Conservation (phyloP, 2,113 vertebrate genomes). For the Seriola rivoliana region DNA sequence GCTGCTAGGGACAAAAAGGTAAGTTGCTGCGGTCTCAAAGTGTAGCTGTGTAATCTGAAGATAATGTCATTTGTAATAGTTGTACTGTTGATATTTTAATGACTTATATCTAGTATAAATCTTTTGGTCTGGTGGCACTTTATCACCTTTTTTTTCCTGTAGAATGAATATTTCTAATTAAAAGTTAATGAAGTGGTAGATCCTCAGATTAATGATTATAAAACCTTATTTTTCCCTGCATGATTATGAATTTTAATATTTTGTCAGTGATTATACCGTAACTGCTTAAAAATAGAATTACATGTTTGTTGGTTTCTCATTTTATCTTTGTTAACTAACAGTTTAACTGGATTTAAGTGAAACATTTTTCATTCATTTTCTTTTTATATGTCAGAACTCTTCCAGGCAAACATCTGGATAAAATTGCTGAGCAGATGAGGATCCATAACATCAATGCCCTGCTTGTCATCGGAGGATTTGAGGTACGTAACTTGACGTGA, state of each 20-base stretch:
- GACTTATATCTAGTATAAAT: not conserved
- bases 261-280: no score
- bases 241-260: not conserved
- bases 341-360: no score
- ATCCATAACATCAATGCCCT: conserved; percentile 90
- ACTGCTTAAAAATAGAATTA: no score
- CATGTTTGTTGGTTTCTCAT: no score
- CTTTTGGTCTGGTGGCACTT: not conserved
- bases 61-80: not conserved
- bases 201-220: not conserved
- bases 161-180: not conserved
- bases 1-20: conserved; percentile 97
- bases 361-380: not conserved
- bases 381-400: conserved; percentile 83
- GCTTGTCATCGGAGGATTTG: conserved; percentile 94
- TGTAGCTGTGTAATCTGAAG: not conserved
- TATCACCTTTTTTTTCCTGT: not conserved
- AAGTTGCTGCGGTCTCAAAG: conserved; percentile 32
- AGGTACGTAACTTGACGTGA: conserved; percentile 81
- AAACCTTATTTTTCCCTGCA: not conserved
- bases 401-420: conserved; percentile 88
- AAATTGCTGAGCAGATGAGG: conserved; percentile 92
- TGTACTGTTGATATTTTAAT: not conserved
- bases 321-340: no score
- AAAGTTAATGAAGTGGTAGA: not conserved